Conservation (phyloP, 2,797 vertebrate species). For the Xenentodon cancila region DNA sequence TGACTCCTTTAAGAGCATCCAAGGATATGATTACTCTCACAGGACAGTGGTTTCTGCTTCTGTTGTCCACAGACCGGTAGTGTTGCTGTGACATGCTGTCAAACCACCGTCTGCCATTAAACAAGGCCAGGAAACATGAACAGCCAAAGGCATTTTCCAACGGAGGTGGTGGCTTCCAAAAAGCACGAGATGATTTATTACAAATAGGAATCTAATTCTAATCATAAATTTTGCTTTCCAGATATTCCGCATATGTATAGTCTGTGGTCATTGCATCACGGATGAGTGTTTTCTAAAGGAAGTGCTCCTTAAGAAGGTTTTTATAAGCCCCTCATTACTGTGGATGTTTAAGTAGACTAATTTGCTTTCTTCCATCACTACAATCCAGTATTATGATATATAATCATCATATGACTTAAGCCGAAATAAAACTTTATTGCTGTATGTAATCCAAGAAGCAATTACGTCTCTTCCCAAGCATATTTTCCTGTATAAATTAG, state of each 20-base stretch:
- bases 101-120: slow-evolving; percentile 56
- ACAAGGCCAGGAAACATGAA: slow-evolving; percentile 43
- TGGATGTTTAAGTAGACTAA: slow-evolving; percentile 7
- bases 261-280: too few species aligned
- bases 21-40: slow-evolving; percentile 55
- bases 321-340: not conserved
- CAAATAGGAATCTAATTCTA: slow-evolving; percentile 18
- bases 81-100: slow-evolving; percentile 63
- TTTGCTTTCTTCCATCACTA: slow-evolving; percentile 16
- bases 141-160: slow-evolving; percentile 28
- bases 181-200: slow-evolving; percentile 16
- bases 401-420: slow-evolving; percentile 7
- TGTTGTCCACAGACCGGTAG: slow-evolving; percentile 31
- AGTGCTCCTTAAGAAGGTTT: too few species aligned
- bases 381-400: slow-evolving; percentile 5
- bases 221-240: too few species aligned
- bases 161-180: slow-evolving; percentile 43
- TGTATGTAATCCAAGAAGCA: slow-evolving; percentile 26
- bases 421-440: slow-evolving; percentile 16
- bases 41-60: slow-evolving; percentile 51
- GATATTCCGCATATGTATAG: too few species aligned
- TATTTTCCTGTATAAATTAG: slow-evolving; percentile 28
- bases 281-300: too few species aligned
- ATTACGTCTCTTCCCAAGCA: slow-evolving; percentile 16
- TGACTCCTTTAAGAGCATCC: slow-evolving; percentile 46